Conservation (phyloP, 2,888 invertebrate species). For the Suillia variegata region DNA sequence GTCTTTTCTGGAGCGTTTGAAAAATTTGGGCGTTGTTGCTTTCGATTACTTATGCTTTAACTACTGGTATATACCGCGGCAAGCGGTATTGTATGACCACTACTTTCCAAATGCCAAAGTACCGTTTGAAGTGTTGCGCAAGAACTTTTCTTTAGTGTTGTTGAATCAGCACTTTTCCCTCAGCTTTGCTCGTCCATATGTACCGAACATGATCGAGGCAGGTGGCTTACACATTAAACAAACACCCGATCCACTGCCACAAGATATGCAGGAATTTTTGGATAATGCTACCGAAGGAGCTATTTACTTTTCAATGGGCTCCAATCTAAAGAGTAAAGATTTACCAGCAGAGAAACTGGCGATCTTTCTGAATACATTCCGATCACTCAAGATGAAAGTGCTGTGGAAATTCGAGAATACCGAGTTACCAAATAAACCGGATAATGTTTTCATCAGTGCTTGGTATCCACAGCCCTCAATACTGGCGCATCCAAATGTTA, state of each 20-base stretch:
- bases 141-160: constrained; percentile 49
- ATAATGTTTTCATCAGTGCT: constrained; percentile 50
- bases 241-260: constrained; percentile 44
- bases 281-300: constrained; percentile 59
- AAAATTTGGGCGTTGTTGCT: constrained; percentile 43
- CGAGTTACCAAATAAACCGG: constrained; percentile 43
- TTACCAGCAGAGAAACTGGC: constrained; percentile 40
- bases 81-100: constrained; percentile 33
- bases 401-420: constrained; percentile 61
- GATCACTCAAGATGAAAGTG: constrained; percentile 44
- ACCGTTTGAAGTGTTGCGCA: constrained; percentile 34
- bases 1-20: constrained; percentile 52
- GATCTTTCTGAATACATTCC: constrained; percentile 37
- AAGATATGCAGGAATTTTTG: constrained; percentile 55
- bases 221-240: constrained; percentile 56
- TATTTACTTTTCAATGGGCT: constrained; percentile 62
- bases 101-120: constrained; percentile 38
- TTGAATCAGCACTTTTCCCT: constrained; percentile 57
- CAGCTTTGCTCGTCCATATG: constrained; percentile 50
- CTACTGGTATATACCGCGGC: constrained; percentile 39
- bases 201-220: constrained; percentile 58
- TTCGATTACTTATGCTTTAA: constrained; percentile 33
- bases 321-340: constrained; percentile 46
- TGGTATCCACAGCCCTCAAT: constrained; percentile 62
- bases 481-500: constrained; percentile 61